Evolutionary conservation across 2,888 invertebrate genomes (phyloP).

Genomic region (Gibbula magus): DNA sequence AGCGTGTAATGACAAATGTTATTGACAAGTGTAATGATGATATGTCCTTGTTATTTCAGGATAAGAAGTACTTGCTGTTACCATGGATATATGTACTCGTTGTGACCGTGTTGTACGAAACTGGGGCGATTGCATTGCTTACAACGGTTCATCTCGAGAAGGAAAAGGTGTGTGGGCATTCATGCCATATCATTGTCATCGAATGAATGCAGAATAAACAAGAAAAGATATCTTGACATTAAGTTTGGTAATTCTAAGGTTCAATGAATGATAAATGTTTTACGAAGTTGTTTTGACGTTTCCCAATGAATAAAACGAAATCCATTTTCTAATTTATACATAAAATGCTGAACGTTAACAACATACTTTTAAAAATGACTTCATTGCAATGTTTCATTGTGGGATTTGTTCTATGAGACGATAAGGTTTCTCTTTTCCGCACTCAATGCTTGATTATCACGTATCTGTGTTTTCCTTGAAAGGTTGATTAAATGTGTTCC

Average conservation of each 20-base stretch:
- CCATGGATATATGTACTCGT: constrained; percentile 66
- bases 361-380: neutral
- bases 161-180: constrained; percentile 51
- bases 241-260: too few relatives aligned
- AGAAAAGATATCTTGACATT: neutral
- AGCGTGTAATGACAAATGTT: neutral
- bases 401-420: neutral
- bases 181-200: neutral
- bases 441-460: neutral
- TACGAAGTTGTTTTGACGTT: too few relatives aligned
- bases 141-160: constrained; percentile 64
- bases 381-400: neutral
- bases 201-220: neutral
- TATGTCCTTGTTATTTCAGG: constrained; percentile 43
- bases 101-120: constrained; percentile 62
- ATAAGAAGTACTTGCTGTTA: constrained; percentile 57
- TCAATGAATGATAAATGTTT: too few relatives aligned
- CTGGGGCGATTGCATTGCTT: constrained; percentile 62
- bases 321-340: neutral
- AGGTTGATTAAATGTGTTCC: neutral
- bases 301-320: too few relatives aligned
- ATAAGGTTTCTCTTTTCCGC: neutral
- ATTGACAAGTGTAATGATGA: neutral
- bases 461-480: neutral
- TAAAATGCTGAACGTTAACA: neutral